phyloP scores from a whole-genome alignment of 2,888 invertebrate genomes.

The Chloroclysta siterata region DNA sequence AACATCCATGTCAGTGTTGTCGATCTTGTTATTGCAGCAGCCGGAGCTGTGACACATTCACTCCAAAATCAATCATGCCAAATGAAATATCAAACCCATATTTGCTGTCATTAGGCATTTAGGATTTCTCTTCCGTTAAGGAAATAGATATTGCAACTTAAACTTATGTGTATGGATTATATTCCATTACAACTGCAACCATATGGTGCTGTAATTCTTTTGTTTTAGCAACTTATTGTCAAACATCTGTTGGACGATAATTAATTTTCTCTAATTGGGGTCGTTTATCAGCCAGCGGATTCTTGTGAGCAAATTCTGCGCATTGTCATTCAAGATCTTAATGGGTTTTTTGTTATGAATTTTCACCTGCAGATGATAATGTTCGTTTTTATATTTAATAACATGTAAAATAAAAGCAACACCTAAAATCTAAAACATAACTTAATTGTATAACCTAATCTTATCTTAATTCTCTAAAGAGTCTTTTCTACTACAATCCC shows the following conservation, averaged over 20 bases:
- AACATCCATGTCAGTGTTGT: constrained; percentile 8
- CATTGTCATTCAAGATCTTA: neutral
- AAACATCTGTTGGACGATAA: constrained; percentile 25
- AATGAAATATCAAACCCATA: constrained; percentile 54
- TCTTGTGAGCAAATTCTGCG: constrained; percentile 12
- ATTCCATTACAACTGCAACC: constrained; percentile 12
- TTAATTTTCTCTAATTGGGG: constrained; percentile 21
- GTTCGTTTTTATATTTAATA: neutral
- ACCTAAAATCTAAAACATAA: too few species aligned
- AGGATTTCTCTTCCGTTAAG: constrained; percentile 12
- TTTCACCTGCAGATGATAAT: neutral
- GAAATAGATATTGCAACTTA: constrained; percentile 24
- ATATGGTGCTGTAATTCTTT: constrained; percentile 25
- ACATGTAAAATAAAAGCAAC: neutral
- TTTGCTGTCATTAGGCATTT: constrained; percentile 42
- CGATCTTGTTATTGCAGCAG: constrained; percentile 23
- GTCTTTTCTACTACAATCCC: constrained; percentile 27
- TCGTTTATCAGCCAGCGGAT: constrained; percentile 23
- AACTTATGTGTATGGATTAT: neutral
- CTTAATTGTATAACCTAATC: neutral
- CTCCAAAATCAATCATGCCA: constrained; percentile 52
- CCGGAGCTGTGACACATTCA: constrained; percentile 34
- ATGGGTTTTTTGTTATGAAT: neutral
- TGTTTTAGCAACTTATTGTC: constrained; percentile 16
- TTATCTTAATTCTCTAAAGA: constrained; percentile 11